Percentiles rank a stretch among this genome's conserved stretches.
Evolutionary conservation across 2,797 vertebrate genomes (phyloP).

Genomic region (Sternarchorhynchus goeldii): DNA sequence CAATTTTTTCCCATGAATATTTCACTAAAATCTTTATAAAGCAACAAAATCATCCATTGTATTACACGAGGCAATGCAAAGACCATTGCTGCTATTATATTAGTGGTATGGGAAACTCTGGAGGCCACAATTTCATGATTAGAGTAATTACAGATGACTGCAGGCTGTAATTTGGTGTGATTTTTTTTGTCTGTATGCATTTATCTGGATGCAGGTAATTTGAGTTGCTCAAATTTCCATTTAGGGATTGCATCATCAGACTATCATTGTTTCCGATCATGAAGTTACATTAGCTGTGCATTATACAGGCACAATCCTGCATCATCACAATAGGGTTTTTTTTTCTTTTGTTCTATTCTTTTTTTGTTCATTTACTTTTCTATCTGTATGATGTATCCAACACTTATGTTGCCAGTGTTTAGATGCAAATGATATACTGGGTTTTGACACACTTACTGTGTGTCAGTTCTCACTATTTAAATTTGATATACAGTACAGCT

Average conservation of each 20-base stretch:
- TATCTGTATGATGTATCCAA: background rate
- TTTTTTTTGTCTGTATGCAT: slow-evolving; percentile 38
- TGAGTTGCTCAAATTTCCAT: slow-evolving; percentile 34
- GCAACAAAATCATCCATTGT: slow-evolving; percentile 18
- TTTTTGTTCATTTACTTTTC: background rate
- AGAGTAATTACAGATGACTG: slow-evolving; percentile 45
- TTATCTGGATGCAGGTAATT: slow-evolving; percentile 46
- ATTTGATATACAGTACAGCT: background rate
- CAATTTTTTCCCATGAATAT: slow-evolving; percentile 24
- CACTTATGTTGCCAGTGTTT: background rate
- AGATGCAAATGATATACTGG: background rate
- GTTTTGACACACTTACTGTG: background rate
- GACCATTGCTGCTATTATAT: slow-evolving; percentile 19
- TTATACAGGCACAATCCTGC: slow-evolving; percentile 31
- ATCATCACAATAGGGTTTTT: slow-evolving; percentile 9
- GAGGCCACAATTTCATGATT: slow-evolving; percentile 43
- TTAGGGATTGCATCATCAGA: slow-evolving; percentile 31
- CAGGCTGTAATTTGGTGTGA: slow-evolving; percentile 41
- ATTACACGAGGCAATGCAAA: slow-evolving; percentile 1
- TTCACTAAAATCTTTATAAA: slow-evolving; percentile 14
- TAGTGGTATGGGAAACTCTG: slow-evolving; percentile 12
- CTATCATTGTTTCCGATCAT: slow-evolving; percentile 35
- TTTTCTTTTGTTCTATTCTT: background rate
- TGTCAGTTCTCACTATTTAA: background rate
- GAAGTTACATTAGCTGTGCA: slow-evolving; percentile 41